Base-by-base conservation (phyloP, 1,140 invertebrate species). In the Eumeta japonica region DNA sequence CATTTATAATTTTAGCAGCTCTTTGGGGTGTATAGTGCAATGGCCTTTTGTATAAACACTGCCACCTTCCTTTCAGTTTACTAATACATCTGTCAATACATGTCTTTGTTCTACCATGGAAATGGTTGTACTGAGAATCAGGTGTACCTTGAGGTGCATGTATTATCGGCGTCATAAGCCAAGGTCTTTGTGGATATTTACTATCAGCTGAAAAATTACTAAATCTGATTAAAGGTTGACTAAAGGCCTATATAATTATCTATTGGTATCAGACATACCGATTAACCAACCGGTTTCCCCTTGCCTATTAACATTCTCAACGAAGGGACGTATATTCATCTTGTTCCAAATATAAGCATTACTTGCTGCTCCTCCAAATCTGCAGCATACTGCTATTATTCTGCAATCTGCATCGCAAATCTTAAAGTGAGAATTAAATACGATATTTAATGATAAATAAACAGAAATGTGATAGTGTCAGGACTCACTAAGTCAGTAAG, bases 1-100 rank as follows among this genome's bases (percentile, higher is more conserved):
- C 55, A 44, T 68, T 66, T 27, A 63, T 63, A 13, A 74, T 71
- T 40, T 59, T 53, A 4, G 58, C 58, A 18, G 62, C 55, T 44
- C 43, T 43, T 11, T 46, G 44, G 3, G 65, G 66, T 4, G 44
- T 45, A 32, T 74, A 74, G 36, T 65, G 57, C 2, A 72, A 28
- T 2, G 59, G 53, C 18, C 59, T 42, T 35, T 58, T 60, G 15
- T 62, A 28, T 2, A 66, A 40, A 41, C 62, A 72, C 28, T 62
- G 45, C 56, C 62, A 71, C 34, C 59, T 24, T 1, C 53, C 56
- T 47, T 68, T 68, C 1, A 68, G 39, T n/a, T 54, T 50, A n/a
- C 51, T 42, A 10, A 58, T 63, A 35, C 61, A 66, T 35, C 51
- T 48, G 35, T 58, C 52, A 16, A 65, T 52, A 36, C 53, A 54